Conservation (phyloP, 2,113 vertebrate genomes). For the Pseudonaja textilis region DNA sequence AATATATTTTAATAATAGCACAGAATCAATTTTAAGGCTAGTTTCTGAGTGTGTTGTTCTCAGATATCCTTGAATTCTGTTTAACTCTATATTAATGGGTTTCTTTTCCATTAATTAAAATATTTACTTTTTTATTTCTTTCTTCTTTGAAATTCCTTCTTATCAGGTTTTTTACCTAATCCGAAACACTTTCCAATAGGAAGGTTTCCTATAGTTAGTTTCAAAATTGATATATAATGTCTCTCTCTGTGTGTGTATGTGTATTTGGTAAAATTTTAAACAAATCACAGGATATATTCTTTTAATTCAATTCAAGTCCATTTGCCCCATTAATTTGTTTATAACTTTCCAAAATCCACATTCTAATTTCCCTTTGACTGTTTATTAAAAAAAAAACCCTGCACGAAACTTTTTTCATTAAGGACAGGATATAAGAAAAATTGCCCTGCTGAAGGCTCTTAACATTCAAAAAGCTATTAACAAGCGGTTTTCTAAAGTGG, state of each 20-base stretch:
- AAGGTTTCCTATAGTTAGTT: too few species aligned
- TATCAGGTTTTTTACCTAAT: too few species aligned
- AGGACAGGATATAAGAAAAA: not conserved
- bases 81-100: not conserved
- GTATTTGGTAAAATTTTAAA: too few species aligned
- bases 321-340: too few species aligned
- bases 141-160: too few species aligned
- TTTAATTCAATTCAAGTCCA: too few species aligned
- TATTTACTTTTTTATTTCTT: not conserved
- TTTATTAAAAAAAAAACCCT: not conserved
- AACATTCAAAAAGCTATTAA: not conserved
- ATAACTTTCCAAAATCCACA: not conserved
- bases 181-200: too few species aligned
- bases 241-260: too few species aligned
- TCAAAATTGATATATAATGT: too few species aligned
- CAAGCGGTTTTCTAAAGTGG: not conserved
- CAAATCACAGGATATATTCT: too few species aligned
- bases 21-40: not conserved
- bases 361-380: not conserved
- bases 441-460: not conserved
- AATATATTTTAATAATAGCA: not conserved
- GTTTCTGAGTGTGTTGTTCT: not conserved
- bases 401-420: not conserved
- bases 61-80: not conserved
- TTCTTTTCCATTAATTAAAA: not conserved